Base-by-base conservation (phyloP, 2,888 invertebrate species). In the Octonoba sinensis region DNA sequence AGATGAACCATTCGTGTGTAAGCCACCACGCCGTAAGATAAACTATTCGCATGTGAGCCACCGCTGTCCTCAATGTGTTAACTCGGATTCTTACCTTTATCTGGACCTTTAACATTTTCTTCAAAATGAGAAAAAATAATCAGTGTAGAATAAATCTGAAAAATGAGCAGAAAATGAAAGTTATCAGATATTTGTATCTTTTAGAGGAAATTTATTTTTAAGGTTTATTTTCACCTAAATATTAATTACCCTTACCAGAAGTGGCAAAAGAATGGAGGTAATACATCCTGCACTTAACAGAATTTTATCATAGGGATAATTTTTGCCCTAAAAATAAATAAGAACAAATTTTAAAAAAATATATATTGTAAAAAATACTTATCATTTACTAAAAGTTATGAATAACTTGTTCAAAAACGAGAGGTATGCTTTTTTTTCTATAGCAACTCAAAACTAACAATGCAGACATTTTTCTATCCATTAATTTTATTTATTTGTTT, bases 121-220 rank as follows among this genome's bases (percentile, higher is more conserved):
- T 82, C 81, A 51, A 82, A 75, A 11, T 75, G 70, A 18, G 81
- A 74, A 20, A 70, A 49, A 16, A 82, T 47, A 22, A 82, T 65
- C 8, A 75, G 13, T 3, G 47, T 54, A 65, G 70, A 74, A 51
- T 82, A 82, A 36, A 74, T 65, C 81, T 82, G 51, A 12, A 74
- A 82, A 57, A n/a, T 44, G 22, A 36, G 46, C 11, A 69, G n/a
- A 36, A 18, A 16, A n/a, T 36, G 11, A 1, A 36, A 36, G 36
- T 36, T 6, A 36, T 36, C 36, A 36, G 36, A 3, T 6, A 36
- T 36, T 6, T 36, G 6, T 36, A 8, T 6, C 8, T 8, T 27
- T 27, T 27, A 27, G 27, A 36, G 6, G 0, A 36, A 36, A 36
- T 4, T 36, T 36, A 1, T 36, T 36, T 36, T 1, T 6, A 8